Evolutionary conservation across 1,140 invertebrate genomes (phyloP), one percentile per base, ranked within the genome.

Genomic region (Drosophila azteca): DNA sequence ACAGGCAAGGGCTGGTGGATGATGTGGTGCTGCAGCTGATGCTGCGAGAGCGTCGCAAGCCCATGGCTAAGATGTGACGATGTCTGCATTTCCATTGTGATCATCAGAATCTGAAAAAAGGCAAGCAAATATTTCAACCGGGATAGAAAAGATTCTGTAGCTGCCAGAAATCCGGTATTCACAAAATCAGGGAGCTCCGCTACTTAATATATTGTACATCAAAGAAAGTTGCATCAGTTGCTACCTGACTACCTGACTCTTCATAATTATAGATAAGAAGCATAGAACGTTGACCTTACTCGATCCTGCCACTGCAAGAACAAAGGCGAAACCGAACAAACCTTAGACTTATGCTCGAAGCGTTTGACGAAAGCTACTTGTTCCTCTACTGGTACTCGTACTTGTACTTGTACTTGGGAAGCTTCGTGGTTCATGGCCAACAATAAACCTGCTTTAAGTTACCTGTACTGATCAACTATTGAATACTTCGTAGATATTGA

Each of bases 41-140:
- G 79, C 52, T 75, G 77, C 50, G 76, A 78, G 20, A 87, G 62
- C 55, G 78, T 55, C 29, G 73, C 64, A 43, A 91, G 64, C 55
- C 81, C 89, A 75, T 91, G 74, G 78, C 69, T 76, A 53, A 80
- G 77, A 72, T 77, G 67, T 74, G 89, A 55, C 48, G 83, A 61
- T 59, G 89, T 77, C 73, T 91, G 90, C 77, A 91, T 81, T 69
- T 91, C 90, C 90, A 91, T 91, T 69, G 69, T 91, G 53, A 90
- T 72, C 78, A 83, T 90, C 75, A 72, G 64, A 50, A 69, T 54
- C 83, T 89, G 53, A 29, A 83, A 74, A 52, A 29, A 41, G 63
- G 45, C 11, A 53, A 57, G 13, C 24, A 3, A 20, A 61, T 66
- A 24, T 51, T 24, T 54, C 9, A 43, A 29, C n/a, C 64, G 20